These are phyloP conservation scores for Ridgeia piscesae DNA, from an alignment of 1,140 invertebrate species.

Conservation along the genomic window DNA sequence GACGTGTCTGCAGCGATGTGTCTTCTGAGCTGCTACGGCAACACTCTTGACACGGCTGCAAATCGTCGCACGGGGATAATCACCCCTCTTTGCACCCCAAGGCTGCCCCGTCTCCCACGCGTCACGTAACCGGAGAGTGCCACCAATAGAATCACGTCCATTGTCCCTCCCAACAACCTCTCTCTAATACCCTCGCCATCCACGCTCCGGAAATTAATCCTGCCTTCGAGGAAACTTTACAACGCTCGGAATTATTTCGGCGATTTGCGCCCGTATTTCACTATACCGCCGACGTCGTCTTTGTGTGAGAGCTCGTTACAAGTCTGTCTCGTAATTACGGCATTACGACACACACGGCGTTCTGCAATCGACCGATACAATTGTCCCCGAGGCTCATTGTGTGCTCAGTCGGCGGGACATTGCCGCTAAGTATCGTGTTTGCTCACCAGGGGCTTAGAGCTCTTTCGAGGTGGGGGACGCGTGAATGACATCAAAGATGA, in stretches of 20 bases:
- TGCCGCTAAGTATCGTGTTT: neutral
- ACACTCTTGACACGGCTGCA: neutral
- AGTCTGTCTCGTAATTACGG: neutral
- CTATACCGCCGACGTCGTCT: neutral
- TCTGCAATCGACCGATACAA: neutral
- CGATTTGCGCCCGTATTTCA: neutral
- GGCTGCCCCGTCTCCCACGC: neutral
- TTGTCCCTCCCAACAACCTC: neutral
- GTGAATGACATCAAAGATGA: neutral
- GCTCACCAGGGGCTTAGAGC: neutral
- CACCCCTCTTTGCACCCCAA: neutral
- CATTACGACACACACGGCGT: neutral
- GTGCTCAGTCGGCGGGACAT: neutral
- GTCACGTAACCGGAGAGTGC: neutral
- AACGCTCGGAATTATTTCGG: neutral
- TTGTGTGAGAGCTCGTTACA: neutral
- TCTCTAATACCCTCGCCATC: neutral
- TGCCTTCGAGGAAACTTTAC: neutral
- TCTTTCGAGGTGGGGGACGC: neutral
- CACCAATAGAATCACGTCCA: neutral
- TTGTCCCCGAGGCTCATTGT: neutral
- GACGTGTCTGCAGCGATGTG: neutral
- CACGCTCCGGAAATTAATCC: neutral
- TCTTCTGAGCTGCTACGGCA: neutral
- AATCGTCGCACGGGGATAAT: neutral